Conservation (phyloP, 2,888 invertebrate genomes). For the Timema podura region DNA sequence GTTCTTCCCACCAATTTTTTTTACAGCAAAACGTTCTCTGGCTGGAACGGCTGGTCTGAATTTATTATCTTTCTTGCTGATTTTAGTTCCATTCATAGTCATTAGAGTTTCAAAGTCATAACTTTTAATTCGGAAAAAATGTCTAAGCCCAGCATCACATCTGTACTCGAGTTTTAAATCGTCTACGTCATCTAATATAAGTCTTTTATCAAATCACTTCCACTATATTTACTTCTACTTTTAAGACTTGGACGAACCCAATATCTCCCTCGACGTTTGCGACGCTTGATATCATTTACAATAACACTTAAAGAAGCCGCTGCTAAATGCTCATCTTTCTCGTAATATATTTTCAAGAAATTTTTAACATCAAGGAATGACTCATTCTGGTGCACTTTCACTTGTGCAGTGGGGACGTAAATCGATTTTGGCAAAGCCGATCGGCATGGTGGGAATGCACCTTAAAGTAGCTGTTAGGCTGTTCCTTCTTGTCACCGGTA, state of each 20-base stretch:
- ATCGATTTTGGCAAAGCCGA: not conserved
- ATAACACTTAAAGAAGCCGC: not conserved
- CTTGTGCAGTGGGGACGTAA: not conserved
- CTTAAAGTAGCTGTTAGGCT: too few relatives aligned
- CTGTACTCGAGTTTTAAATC: slow-evolving; percentile 18
- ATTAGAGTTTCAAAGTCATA: slow-evolving; percentile 8
- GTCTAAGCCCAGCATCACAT: slow-evolving; percentile 6
- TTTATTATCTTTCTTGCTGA: too few relatives aligned
- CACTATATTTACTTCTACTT: slow-evolving; percentile 1
- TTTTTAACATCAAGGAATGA: not conserved
- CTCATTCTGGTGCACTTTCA: not conserved
- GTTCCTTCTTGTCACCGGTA: too few relatives aligned
- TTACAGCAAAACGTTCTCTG: too few relatives aligned
- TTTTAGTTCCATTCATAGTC: too few relatives aligned
- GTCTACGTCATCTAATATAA: slow-evolving; percentile 18
- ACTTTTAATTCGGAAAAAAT: slow-evolving; percentile 10
- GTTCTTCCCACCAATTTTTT: too few relatives aligned
- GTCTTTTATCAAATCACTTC: slow-evolving; percentile 11
- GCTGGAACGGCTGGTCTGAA: too few relatives aligned
- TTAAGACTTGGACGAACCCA: slow-evolving; percentile 9
- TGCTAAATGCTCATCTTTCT: not conserved
- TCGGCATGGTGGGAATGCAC: too few relatives aligned
- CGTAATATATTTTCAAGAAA: not conserved
- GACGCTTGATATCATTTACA: not conserved
- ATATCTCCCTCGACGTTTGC: slow-evolving; percentile 1